A percentile compares a stretch with the other conserved stretches of the same genome.
Evolutionary conservation across 2,113 vertebrate species (phyloP).

Genomic region (Apeltes quadracus): DNA sequence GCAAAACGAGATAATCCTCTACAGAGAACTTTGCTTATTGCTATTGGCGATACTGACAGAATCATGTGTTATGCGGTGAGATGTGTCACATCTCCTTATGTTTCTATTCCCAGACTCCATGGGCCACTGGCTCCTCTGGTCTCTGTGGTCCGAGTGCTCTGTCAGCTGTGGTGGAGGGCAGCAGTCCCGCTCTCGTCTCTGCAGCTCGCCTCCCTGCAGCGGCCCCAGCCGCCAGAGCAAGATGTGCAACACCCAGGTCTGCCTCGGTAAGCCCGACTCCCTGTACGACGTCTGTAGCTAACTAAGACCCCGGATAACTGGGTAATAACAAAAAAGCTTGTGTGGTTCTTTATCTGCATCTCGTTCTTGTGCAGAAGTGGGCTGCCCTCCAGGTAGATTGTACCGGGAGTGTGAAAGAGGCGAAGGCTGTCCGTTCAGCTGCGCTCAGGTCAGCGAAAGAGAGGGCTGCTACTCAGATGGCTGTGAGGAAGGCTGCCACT

Average conservation of each 20-base stretch:
- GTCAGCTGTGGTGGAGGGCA: slow-evolving; percentile 79
- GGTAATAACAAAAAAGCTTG: background rate
- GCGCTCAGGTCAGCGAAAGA: slow-evolving; percentile 81
- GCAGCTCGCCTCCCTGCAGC: slow-evolving; percentile 65
- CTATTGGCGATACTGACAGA: too few species aligned
- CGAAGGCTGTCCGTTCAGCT: slow-evolving; percentile 91
- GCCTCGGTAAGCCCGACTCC: slow-evolving; percentile 75
- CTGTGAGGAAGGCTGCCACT: slow-evolving; percentile 92
- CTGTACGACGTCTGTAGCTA: background rate
- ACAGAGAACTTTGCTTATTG: background rate
- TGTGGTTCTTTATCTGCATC: background rate
- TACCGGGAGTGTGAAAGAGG: slow-evolving; percentile 85
- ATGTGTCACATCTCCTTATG: background rate
- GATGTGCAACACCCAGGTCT: slow-evolving; percentile 85
- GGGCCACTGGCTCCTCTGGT: slow-evolving; percentile 76
- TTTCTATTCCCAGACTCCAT: slow-evolving; percentile 52
- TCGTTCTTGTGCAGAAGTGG: slow-evolving; percentile 79
- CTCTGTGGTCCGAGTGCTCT: slow-evolving; percentile 73
- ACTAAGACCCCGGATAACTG: background rate
- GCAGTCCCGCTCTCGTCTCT: slow-evolving; percentile 70
- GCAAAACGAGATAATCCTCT: background rate
- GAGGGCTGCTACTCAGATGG: slow-evolving; percentile 83
- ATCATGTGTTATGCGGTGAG: background rate
- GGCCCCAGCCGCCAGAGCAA: slow-evolving; percentile 76
- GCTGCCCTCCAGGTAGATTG: slow-evolving; percentile 84